Conservation (phyloP, 2,888 invertebrate genomes). For the Seira musarum region DNA sequence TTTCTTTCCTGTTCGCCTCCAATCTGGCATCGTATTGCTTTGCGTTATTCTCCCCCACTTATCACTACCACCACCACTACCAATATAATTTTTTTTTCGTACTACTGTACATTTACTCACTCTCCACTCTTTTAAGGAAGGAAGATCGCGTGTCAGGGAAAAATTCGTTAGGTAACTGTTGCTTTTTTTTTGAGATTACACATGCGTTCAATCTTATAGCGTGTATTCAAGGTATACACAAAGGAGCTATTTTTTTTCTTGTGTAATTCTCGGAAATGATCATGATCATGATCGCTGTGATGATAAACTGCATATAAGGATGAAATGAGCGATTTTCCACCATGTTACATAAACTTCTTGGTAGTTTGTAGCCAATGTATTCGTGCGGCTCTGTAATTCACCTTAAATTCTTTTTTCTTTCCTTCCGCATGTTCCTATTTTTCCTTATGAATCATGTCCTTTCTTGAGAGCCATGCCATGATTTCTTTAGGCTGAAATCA, state of each 20-base stretch:
- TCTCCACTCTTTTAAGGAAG: constrained; percentile 22
- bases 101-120: constrained; percentile 19
- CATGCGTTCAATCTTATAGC: constrained; percentile 28
- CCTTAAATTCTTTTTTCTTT: constrained; percentile 23
- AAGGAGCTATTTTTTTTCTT: constrained; percentile 21
- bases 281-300: constrained; percentile 20
- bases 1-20: constrained; percentile 35
- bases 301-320: constrained; percentile 50
- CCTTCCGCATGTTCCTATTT: constrained; percentile 46
- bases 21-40: constrained; percentile 30
- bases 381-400: constrained; percentile 47
- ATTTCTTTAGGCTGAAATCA: too few species aligned
- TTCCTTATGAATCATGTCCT: constrained; percentile 25
- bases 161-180: constrained; percentile 69
- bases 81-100: background rate
- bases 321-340: constrained; percentile 27
- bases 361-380: constrained; percentile 5
- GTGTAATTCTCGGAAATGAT: constrained; percentile 16
- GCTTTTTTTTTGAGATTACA: constrained; percentile 62
- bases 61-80: constrained; percentile 14
- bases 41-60: constrained; percentile 37
- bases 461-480: background rate
- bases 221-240: constrained; percentile 34
- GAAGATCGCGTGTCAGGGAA: constrained; percentile 67
- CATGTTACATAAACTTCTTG: constrained; percentile 7